A percentile compares a stretch with the other conserved stretches of the same genome.
Evolutionary conservation across 2,888 invertebrate genomes (phyloP).

Genomic region (Harpagoxenus sublaevis): DNA sequence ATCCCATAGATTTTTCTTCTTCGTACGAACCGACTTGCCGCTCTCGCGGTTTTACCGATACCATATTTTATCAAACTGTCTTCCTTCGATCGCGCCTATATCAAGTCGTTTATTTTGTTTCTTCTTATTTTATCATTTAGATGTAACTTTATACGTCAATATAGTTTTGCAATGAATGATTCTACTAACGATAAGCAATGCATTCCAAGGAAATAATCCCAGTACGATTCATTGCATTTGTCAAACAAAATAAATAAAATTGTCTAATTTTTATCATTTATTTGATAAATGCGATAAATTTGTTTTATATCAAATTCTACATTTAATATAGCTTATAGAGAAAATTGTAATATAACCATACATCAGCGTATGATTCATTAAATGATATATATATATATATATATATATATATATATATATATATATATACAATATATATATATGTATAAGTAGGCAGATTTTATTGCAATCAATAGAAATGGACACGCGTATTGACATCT

Average conservation of each 20-base stretch:
- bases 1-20: constrained; percentile 50
- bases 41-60: constrained; percentile 38
- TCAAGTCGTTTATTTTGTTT: constrained; percentile 20
- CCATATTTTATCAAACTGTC: constrained; percentile 47
- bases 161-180: constrained; percentile 5
- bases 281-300: background rate
- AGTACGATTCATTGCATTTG: background rate
- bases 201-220: background rate
- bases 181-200: background rate
- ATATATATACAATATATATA: too few species aligned
- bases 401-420: too few species aligned
- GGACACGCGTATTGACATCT: background rate
- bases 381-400: background rate
- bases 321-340: background rate
- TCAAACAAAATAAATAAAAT: background rate
- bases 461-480: constrained; percentile 6
- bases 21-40: constrained; percentile 35
- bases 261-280: background rate
- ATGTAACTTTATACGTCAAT: background rate
- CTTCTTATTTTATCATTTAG: constrained; percentile 30
- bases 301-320: background rate
- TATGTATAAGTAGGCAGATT: background rate
- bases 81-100: constrained; percentile 25
- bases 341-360: background rate
- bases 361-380: background rate